These are phyloP conservation scores for Tiliacea aurago DNA, from an alignment of 2,888 invertebrate genomes.

Conservation along the genomic window DNA sequence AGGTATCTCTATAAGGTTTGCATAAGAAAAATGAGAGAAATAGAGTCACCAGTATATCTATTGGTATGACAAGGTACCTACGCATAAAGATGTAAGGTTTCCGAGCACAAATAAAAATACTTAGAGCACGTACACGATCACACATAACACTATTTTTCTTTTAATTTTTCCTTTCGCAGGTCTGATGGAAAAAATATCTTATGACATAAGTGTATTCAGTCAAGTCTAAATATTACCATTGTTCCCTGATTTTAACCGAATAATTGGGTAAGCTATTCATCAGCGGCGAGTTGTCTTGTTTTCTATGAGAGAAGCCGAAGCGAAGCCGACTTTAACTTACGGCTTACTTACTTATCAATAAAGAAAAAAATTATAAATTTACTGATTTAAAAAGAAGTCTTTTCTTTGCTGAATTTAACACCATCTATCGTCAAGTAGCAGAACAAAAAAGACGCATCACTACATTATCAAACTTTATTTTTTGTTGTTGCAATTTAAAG, in stretches of 20 bases:
- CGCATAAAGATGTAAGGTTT: not conserved
- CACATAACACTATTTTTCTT: conserved; percentile 8
- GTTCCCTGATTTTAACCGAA: not conserved
- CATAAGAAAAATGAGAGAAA: not conserved
- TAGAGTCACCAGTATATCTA: not conserved
- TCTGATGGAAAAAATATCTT: not conserved
- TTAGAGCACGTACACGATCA: not conserved
- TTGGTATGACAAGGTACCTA: not conserved
- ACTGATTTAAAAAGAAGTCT: too few species aligned
- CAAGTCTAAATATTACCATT: not conserved
- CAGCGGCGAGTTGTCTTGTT: too few species aligned
- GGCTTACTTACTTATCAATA: too few species aligned
- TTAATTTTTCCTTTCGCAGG: not conserved
- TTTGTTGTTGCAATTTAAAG: too few species aligned
- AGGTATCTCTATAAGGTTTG: not conserved
- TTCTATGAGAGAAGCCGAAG: too few species aligned
- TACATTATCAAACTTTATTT: too few species aligned
- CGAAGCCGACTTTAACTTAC: too few species aligned
- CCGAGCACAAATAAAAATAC: not conserved
- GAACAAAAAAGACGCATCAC: too few species aligned
- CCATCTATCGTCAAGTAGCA: too few species aligned
- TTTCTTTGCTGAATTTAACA: too few species aligned
- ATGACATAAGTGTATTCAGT: not conserved
- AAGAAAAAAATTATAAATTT: too few species aligned
- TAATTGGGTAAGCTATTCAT: not conserved